These are phyloP conservation scores for Climacteris rufus DNA, from an alignment of 2,113 vertebrate genomes.

Conservation along the genomic window DNA sequence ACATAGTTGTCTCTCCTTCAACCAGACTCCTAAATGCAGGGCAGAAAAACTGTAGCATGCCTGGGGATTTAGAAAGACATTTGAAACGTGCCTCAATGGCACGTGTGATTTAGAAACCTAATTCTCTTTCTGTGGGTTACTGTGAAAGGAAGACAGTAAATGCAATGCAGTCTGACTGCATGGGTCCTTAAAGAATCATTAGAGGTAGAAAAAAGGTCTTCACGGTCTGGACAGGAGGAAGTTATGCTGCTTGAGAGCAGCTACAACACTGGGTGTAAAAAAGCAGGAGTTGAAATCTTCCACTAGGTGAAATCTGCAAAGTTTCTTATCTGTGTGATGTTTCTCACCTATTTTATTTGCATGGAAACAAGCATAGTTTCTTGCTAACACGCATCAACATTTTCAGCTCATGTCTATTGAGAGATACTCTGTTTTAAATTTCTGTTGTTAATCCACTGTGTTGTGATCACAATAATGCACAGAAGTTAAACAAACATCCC, in stretches of 20 bases:
- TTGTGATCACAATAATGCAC: neutral
- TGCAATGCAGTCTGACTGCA: neutral
- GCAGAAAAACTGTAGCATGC: neutral
- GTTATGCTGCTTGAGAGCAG: neutral
- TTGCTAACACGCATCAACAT: neutral
- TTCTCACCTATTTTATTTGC: neutral
- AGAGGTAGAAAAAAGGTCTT: neutral
- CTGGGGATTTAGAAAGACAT: neutral
- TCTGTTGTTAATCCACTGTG: neutral
- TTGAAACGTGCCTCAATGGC: neutral
- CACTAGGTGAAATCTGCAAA: neutral
- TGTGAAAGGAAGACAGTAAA: neutral
- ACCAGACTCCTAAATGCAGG: neutral
- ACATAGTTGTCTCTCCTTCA: neutral
- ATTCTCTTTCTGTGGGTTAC: neutral
- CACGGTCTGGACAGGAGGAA: neutral
- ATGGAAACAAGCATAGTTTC: neutral
- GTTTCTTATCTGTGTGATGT: neutral
- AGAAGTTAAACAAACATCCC: neutral
- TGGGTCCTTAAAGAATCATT: neutral
- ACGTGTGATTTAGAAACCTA: neutral
- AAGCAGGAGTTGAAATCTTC: neutral
- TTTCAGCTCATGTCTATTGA: neutral
- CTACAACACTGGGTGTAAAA: neutral
- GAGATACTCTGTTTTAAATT: neutral